Evolutionary conservation across 2,888 invertebrate genomes (phyloP).

Genomic region (Ormyrus labotus): DNA sequence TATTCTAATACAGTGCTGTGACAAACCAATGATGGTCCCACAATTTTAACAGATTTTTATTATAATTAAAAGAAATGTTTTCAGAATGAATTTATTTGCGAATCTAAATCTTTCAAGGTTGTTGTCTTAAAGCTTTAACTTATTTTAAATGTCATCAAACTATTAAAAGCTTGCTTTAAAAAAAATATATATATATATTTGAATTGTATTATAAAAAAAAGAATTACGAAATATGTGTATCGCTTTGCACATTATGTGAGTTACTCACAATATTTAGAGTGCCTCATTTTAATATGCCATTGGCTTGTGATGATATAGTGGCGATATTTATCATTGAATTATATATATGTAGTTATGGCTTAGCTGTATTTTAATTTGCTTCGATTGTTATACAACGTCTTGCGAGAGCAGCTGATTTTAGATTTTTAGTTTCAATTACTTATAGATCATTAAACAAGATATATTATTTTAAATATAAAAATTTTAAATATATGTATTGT

Average conservation of each 20-base stretch:
- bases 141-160: conserved; percentile 61
- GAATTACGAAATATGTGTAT: conserved; percentile 39
- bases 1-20: conserved; percentile 24
- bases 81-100: conserved; percentile 5
- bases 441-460: not conserved
- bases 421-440: conserved; percentile 13
- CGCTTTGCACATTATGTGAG: conserved; percentile 59
- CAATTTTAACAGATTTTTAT: conserved; percentile 24
- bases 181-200: conserved; percentile 27
- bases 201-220: conserved; percentile 13
- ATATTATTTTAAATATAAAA: conserved; percentile 30
- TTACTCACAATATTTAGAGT: conserved; percentile 67
- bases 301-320: conserved; percentile 65
- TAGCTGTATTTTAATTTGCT: conserved; percentile 26
- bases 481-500: conserved; percentile 5
- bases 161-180: conserved; percentile 33
- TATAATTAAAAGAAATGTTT: not conserved
- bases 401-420: conserved; percentile 14
- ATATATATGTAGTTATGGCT: conserved; percentile 12
- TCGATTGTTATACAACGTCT: conserved; percentile 11
- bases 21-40: conserved; percentile 22
- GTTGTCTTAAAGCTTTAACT: conserved; percentile 23
- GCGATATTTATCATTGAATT: not conserved
- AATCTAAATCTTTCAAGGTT: conserved; percentile 11
- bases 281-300: conserved; percentile 63